Evolutionary conservation across 1,140 invertebrate species (phyloP).

Genomic region (Tribolium castaneum): DNA sequence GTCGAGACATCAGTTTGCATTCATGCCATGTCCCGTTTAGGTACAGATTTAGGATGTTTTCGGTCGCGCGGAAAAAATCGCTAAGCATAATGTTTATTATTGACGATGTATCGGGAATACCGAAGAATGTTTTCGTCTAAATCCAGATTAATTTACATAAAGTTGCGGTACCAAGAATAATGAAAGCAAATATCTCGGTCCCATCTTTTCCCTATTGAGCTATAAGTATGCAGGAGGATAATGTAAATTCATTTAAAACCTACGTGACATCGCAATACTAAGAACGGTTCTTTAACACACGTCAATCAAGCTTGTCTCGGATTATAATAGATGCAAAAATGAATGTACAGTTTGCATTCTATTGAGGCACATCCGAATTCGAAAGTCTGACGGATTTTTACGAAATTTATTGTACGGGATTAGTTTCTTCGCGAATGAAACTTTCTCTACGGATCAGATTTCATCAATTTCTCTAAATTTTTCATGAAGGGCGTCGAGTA

Average conservation of each 20-base stretch:
- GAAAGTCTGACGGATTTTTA: neutral
- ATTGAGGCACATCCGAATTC: neutral
- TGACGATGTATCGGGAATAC: neutral
- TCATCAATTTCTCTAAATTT: neutral
- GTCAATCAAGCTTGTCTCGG: neutral
- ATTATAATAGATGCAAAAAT: constrained; percentile 1
- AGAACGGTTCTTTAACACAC: constrained; percentile 9
- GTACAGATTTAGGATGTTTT: neutral
- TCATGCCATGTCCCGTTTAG: neutral
- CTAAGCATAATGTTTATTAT: neutral
- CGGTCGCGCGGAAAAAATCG: neutral
- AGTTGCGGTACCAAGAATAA: neutral
- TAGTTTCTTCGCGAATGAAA: neutral
- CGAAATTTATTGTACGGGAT: neutral
- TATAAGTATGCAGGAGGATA: neutral
- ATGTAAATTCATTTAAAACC: constrained; percentile 21
- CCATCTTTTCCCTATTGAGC: neutral
- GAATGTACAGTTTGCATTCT: neutral
- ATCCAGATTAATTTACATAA: constrained; percentile 20
- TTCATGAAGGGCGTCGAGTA: neutral
- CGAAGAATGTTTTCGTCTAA: neutral
- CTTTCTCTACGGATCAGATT: neutral
- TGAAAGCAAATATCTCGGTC: constrained; percentile 7
- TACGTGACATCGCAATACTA: constrained; percentile 3
- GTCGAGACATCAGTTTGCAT: neutral